Conservation (phyloP, 2,888 invertebrate genomes). For the Ditula angustiorana region DNA sequence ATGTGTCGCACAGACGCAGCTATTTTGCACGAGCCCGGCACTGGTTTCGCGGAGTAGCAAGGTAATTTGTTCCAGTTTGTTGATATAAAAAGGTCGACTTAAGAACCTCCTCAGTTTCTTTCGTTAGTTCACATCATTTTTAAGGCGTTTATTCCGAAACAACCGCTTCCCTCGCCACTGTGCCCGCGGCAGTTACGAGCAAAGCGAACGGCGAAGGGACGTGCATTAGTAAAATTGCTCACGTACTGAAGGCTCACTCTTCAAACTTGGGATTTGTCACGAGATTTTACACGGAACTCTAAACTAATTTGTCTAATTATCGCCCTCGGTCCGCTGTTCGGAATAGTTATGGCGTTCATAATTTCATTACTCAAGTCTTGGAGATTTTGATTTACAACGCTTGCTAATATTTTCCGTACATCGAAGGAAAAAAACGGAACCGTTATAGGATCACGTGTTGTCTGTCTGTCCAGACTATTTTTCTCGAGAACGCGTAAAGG, state of each 20-base stretch:
- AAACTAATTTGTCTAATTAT: conserved; percentile 79
- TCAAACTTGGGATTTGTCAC: conserved; percentile 78
- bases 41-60: too few relatives aligned
- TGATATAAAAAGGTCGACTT: too few relatives aligned
- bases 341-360: conserved; percentile 39
- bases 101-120: too few relatives aligned
- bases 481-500: too few relatives aligned
- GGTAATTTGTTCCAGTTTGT: too few relatives aligned
- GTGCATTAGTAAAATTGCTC: conserved; percentile 84
- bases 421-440: too few relatives aligned
- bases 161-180: conserved; percentile 39
- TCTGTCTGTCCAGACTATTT: too few relatives aligned
- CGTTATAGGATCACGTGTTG: too few relatives aligned
- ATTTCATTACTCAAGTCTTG: conserved; percentile 40
- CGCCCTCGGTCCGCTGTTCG: conserved; percentile 44
- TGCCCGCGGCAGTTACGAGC: conserved; percentile 42
- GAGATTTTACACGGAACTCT: conserved; percentile 69
- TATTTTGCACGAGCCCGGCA: too few relatives aligned
- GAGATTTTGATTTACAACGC: neutral
- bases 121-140: too few relatives aligned
- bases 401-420: too few relatives aligned
- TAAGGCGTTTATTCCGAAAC: neutral
- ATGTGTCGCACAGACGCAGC: too few relatives aligned
- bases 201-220: conserved; percentile 62
- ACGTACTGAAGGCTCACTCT: conserved; percentile 74